Base-by-base conservation (phyloP, 2,797 vertebrate species). In the Knipowitschia caucasica region DNA sequence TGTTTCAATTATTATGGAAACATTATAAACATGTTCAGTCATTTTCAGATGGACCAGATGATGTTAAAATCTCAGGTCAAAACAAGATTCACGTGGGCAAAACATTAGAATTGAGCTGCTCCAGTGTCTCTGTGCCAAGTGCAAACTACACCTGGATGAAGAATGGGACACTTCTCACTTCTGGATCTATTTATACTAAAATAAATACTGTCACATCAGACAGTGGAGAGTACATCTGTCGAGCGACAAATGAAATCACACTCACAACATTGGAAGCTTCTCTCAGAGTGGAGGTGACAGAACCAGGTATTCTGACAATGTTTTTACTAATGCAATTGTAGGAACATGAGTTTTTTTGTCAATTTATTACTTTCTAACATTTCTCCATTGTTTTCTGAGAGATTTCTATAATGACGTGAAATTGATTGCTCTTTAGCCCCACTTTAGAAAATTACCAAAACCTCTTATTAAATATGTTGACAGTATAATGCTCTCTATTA, bases 31-130 rank as follows among this genome's bases (percentile, higher is more conserved):
- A n/a, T n/a, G n/a, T n/a, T n/a, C n/a, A n/a, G n/a, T n/a, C n/a
- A n/a, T n/a, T 49, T 81, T 57, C 73, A 87, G 86, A 77, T 71
- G 84, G 86, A 60, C 86, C 82, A 50, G 79, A 82, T 0, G 50
- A 55, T 9, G 68, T 81, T 50, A 1, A 23, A 53, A 69, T 87
- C 66, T 0, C 0, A 0, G 85, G 77, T 61, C 54, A 11, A 15
- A 7, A 0, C 4, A 0, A 39, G 23, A 9, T 77, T 4, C 0
- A 1, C 9, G 5, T 35, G 3, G 7, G 12, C 0, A 2, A 26
- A 9, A 5, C 0, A 1, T 44, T 88, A 2, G 55, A 1, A 0
- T 47, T 87, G 50, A 62, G 0, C 35, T 88, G 85, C 39, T 23
- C 20, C 2, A 20, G 29, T 20, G 29, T 31, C 1, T 49, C 46